These are phyloP conservation scores for Drosophila dives DNA, from an alignment of 2,888 invertebrate genomes.

Conservation along the genomic window DNA sequence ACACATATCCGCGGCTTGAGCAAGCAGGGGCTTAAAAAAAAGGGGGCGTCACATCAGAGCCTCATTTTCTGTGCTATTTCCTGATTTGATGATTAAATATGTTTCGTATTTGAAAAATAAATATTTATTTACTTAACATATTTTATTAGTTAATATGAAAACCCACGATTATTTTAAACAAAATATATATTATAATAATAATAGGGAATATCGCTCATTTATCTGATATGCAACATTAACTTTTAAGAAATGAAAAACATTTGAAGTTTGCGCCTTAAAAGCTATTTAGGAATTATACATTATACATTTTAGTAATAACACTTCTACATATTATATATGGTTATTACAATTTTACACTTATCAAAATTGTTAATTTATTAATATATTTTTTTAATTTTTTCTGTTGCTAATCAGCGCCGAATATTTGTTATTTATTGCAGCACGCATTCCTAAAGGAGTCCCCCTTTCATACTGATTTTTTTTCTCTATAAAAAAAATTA, in stretches of 20 bases:
- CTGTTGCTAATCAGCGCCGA: background rate
- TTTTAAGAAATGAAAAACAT: no score
- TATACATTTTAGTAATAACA: background rate
- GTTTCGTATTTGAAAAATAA: background rate
- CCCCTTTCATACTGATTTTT: background rate
- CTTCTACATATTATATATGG: background rate
- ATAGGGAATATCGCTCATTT: background rate
- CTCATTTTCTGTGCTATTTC: background rate
- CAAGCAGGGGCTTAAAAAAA: slow-evolving; percentile 27
- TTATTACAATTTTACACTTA: background rate
- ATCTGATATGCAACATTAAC: no score
- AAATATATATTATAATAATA: background rate
- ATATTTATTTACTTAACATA: background rate
- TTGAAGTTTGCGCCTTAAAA: background rate
- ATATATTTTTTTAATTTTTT: background rate
- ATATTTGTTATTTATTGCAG: background rate
- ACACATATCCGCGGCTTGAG: slow-evolving; percentile 1
- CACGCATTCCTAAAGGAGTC: background rate
- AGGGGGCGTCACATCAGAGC: slow-evolving; percentile 1
- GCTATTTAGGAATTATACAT: background rate
- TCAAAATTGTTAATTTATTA: background rate
- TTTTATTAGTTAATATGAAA: background rate
- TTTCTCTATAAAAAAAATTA: background rate
- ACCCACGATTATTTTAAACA: accelerated
- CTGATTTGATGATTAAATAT: background rate